Evolutionary conservation across 1,140 invertebrate species (phyloP), one percentile per base, ranked within the genome.

Genomic region (Drosophila pectinifera): DNA sequence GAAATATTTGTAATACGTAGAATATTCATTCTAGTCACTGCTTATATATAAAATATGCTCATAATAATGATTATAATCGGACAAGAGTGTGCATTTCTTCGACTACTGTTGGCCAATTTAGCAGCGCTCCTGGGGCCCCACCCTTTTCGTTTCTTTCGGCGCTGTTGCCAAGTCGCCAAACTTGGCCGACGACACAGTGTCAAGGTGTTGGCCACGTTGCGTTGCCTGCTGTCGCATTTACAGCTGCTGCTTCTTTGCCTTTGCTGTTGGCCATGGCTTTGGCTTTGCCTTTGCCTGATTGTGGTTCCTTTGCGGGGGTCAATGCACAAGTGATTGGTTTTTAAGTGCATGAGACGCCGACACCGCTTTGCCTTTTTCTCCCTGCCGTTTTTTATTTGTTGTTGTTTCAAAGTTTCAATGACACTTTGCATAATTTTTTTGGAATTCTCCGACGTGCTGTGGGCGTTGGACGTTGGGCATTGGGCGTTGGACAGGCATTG

Each of bases 311-410:
- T 11, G 62, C 28, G 31, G 67, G 43, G 55, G 78, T 86, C 82
- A 82, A 79, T 82, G 82, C 78, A 86, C 82, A 86, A 86, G 53
- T 83, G 84, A 86, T 88, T 88, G 80, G 72, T 53, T 79, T 88
- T 88, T 70, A 77, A 83, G 70, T 78, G 70, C 55, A 63, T 2
- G 48, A 13, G 57, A 51, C 48, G 34, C 20, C 41, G 26, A 13
- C 62, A 49, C 57, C 62, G 74, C 63, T 78, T 78, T 62, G 79
- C 62, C 75, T 70, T 77, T 57, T 58, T 18, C 16, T n/a, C 64
- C 8, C 28, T 24, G n/a, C 51, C 45, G 38, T 24, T 53, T 41
- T 24, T 70, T 26, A 43, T 65, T 77, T 67, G 57, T 78, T 56
- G 51, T 48, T 63, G 57, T 38, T n/a, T n/a, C n/a, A 68, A 80